A percentile compares a stretch with the other conserved stretches of the same genome.
These are phyloP conservation scores for Laodelphax striatellus DNA, from an alignment of 1,140 invertebrate genomes.

Conservation along the genomic window DNA sequence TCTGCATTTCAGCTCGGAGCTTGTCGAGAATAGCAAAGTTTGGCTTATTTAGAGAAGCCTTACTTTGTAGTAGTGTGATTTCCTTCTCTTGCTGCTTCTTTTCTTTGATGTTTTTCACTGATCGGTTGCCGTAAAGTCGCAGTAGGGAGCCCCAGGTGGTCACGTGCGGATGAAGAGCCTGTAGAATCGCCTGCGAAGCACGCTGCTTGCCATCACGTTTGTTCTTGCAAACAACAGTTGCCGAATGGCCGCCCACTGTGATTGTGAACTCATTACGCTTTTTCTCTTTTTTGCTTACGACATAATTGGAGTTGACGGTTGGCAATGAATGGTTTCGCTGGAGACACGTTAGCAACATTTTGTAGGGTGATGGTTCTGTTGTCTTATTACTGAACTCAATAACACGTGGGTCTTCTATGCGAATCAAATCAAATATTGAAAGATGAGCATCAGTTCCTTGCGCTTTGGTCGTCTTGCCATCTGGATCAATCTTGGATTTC, in stretches of 20 bases:
- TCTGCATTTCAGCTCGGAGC: conserved; percentile 76
- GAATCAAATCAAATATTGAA: conserved; percentile 87
- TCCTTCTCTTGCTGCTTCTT: conserved; percentile 91
- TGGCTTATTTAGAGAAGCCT: conserved; percentile 80
- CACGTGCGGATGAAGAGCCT: conserved; percentile 83
- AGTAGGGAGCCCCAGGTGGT: conserved; percentile 90
- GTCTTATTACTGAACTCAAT: conserved; percentile 89
- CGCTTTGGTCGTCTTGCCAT: conserved; percentile 7
- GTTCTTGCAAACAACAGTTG: conserved; percentile 83
- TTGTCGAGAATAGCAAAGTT: conserved; percentile 90
- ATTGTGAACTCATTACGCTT: conserved; percentile 92
- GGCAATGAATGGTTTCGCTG: conserved; percentile 43
- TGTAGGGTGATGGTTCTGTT: conserved; percentile 88
- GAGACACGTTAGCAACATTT: conserved; percentile 83
- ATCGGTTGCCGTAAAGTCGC: conserved; percentile 83
- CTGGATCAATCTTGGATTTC: conserved; percentile 41
- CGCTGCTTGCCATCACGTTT: conserved; percentile 96
- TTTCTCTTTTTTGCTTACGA: conserved; percentile 78
- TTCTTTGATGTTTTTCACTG: conserved; percentile 85
- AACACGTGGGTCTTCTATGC: conserved; percentile 85
- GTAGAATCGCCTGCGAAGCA: conserved; percentile 89
- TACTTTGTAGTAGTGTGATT: conserved; percentile 82
- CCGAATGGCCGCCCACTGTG: conserved; percentile 84
- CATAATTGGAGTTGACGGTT: conserved; percentile 41
- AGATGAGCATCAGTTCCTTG: conserved; percentile 18